Conservation (phyloP, 2,888 invertebrate species). For the Meteorus cinctellus region DNA sequence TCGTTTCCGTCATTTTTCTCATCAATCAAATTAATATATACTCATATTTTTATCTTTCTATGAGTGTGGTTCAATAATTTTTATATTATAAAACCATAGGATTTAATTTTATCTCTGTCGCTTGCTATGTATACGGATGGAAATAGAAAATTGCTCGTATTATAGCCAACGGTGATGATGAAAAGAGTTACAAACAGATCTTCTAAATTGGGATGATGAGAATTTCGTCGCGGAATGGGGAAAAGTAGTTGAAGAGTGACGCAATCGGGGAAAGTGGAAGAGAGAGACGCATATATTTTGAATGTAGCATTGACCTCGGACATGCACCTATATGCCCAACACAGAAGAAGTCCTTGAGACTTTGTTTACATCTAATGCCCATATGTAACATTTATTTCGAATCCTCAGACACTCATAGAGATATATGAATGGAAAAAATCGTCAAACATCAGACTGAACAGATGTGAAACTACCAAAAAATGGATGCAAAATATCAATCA, state of each 20-base stretch:
- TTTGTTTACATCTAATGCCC: background rate
- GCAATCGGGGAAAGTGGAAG: background rate
- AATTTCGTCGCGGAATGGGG: slow-evolving; percentile 41
- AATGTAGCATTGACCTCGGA: background rate
- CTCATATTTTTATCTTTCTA: no score
- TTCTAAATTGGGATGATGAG: slow-evolving; percentile 19
- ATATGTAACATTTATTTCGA: background rate
- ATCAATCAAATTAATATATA: no score
- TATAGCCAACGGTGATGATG: background rate
- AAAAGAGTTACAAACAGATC: background rate
- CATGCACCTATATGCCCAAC: background rate
- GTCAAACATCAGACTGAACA: no score
- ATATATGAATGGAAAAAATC: no score
- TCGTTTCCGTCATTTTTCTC: no score
- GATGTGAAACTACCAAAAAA: no score
- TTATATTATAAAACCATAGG: no score
- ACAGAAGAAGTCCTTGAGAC: slow-evolving; percentile 8
- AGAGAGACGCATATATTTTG: background rate
- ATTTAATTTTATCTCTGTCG: no score
- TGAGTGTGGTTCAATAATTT: no score
- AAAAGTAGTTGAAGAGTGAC: slow-evolving; percentile 40
- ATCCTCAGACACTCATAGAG: slow-evolving; percentile 3
- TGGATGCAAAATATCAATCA: no score
- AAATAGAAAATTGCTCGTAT: background rate
- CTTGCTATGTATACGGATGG: no score